phyloP scores from a whole-genome alignment of 2,888 invertebrate species.

The Heliconius charithonia region DNA sequence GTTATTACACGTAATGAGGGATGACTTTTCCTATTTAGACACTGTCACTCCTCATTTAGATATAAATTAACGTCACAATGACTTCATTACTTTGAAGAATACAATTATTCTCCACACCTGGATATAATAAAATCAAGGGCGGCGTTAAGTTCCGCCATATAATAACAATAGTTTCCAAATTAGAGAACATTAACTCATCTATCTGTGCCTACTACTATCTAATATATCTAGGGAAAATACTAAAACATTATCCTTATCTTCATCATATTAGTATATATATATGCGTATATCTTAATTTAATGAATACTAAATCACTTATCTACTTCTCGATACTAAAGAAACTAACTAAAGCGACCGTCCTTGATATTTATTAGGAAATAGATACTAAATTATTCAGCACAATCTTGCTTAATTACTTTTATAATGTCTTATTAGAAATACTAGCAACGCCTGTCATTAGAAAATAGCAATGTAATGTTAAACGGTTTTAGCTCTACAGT shows the following conservation, averaged over 20 bases:
- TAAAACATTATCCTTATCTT: too few relatives aligned
- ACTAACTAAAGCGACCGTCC: background rate
- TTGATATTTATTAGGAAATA: background rate
- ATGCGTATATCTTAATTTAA: background rate
- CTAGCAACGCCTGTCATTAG: background rate
- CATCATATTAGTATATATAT: too few relatives aligned
- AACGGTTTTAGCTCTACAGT: background rate
- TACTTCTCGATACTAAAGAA: background rate
- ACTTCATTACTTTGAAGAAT: background rate
- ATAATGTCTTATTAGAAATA: background rate
- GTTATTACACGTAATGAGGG: conserved; percentile 7
- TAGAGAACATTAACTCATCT: too few relatives aligned
- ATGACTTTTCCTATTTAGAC: conserved; percentile 14
- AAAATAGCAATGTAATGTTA: background rate
- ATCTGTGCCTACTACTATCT: too few relatives aligned
- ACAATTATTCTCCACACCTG: background rate
- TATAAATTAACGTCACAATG: conserved; percentile 8
- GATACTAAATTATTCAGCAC: background rate
- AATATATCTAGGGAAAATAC: too few relatives aligned
- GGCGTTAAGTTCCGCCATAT: too few relatives aligned
- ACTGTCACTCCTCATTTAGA: conserved; percentile 17
- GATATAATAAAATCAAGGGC: background rate
- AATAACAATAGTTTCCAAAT: too few relatives aligned
- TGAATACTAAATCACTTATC: background rate
- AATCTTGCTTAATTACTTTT: background rate